A percentile compares a stretch with the other conserved stretches of the same genome.
Conservation (phyloP, 2,888 invertebrate genomes). For the Mesorhabditis belari region DNA sequence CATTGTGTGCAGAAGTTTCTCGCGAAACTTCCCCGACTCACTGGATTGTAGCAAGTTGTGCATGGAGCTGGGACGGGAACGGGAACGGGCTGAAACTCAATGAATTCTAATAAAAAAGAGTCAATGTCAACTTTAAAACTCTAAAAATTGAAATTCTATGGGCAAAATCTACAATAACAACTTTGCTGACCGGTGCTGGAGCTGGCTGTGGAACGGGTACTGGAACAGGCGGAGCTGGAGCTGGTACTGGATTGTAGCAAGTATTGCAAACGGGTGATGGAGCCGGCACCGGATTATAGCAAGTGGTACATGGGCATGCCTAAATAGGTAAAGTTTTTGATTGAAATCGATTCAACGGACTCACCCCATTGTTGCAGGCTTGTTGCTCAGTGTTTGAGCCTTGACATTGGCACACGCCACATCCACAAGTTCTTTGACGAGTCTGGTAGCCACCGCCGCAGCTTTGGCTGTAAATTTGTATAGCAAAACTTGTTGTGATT, state of each 20-base stretch:
- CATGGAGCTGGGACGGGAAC: no score
- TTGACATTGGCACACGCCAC: not conserved
- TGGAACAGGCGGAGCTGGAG: not conserved
- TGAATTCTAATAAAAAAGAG: not conserved
- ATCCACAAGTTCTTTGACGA: not conserved
- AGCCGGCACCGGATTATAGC: not conserved
- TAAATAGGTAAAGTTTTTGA: not conserved
- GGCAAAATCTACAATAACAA: no score
- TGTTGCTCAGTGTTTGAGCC: not conserved
- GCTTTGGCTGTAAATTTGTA: no score
- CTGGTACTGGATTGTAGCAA: not conserved
- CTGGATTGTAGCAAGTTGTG: no score
- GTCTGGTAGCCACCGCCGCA: not conserved
- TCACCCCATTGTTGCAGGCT: not conserved
- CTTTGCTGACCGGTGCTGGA: no score
- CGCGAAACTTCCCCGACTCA: no score
- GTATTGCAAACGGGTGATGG: not conserved
- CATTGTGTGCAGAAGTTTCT: no score
- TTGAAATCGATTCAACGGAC: not conserved
- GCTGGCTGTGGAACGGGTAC: not conserved
- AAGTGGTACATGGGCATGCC: not conserved
- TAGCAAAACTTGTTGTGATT: no score
- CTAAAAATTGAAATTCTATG: no score
- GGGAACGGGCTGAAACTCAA: no score
- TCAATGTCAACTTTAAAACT: not conserved